These are phyloP conservation scores for Ylistrum balloti DNA, from an alignment of 1,140 invertebrate genomes.

Conservation along the genomic window DNA sequence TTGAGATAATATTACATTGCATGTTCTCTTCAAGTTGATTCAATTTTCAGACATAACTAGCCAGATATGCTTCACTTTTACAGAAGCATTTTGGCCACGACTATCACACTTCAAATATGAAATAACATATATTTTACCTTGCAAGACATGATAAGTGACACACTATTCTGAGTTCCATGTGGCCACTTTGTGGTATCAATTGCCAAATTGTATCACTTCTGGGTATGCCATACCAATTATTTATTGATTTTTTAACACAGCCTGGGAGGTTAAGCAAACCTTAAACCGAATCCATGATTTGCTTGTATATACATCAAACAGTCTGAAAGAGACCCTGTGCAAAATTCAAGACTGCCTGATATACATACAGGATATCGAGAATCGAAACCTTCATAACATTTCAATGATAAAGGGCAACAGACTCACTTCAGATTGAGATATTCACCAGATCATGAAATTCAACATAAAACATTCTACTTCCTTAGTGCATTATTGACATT, in stretches of 20 bases:
- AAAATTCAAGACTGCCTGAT: neutral
- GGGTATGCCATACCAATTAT: neutral
- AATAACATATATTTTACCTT: neutral
- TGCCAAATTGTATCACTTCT: neutral
- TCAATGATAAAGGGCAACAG: neutral
- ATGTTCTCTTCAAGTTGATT: neutral
- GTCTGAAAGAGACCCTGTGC: slow-evolving; percentile 21
- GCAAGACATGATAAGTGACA: neutral
- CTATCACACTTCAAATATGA: neutral
- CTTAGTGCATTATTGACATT: neutral
- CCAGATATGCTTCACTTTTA: neutral
- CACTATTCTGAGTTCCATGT: neutral
- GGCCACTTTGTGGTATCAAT: neutral
- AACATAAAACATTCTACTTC: neutral
- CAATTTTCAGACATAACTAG: neutral
- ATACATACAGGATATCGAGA: neutral
- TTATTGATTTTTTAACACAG: neutral
- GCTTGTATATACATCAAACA: neutral
- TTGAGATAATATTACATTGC: neutral
- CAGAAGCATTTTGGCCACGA: neutral
- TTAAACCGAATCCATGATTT: neutral
- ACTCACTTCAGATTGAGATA: neutral
- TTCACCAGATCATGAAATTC: neutral
- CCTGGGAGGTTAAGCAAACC: slow-evolving; percentile 37
- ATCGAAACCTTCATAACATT: neutral